Conservation (phyloP, 2,797 vertebrate genomes). For the Morus bassanus region DNA sequence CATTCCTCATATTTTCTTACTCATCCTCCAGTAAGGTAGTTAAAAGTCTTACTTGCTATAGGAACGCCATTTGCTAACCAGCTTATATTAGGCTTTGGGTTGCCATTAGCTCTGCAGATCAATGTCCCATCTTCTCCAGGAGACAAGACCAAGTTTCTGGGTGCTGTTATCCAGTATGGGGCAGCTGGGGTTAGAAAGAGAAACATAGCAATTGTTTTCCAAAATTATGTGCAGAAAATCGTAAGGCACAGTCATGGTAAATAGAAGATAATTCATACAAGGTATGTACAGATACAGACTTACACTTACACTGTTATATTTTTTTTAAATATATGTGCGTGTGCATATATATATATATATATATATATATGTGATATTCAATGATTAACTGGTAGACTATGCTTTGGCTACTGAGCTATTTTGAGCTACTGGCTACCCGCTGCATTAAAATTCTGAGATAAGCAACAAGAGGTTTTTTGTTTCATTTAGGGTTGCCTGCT, state of each 20-base stretch:
- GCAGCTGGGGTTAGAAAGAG: conserved; percentile 80
- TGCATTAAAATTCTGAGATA: neutral
- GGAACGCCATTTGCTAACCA: conserved; percentile 92
- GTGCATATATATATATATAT: too few relatives aligned
- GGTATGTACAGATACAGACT: neutral
- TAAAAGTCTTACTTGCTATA: conserved; percentile 86
- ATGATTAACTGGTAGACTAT: neutral
- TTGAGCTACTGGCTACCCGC: neutral
- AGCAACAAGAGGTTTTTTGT: neutral
- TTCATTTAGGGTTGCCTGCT: neutral
- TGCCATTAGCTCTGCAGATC: conserved; percentile 91
- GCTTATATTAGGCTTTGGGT: conserved; percentile 87
- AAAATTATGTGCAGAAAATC: neutral
- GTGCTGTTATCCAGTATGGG: conserved; percentile 93
- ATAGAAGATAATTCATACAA: neutral
- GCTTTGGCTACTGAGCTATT: neutral
- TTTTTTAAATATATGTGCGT: neutral
- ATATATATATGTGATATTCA: neutral
- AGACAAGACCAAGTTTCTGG: conserved; percentile 90
- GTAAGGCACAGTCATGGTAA: neutral
- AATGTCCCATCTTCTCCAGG: conserved; percentile 87
- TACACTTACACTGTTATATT: neutral
- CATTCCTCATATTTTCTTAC: neutral
- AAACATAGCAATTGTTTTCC: neutral
- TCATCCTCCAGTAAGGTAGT: neutral